Conservation (phyloP, 2,888 invertebrate genomes). For the Eupithecia exiguata region DNA sequence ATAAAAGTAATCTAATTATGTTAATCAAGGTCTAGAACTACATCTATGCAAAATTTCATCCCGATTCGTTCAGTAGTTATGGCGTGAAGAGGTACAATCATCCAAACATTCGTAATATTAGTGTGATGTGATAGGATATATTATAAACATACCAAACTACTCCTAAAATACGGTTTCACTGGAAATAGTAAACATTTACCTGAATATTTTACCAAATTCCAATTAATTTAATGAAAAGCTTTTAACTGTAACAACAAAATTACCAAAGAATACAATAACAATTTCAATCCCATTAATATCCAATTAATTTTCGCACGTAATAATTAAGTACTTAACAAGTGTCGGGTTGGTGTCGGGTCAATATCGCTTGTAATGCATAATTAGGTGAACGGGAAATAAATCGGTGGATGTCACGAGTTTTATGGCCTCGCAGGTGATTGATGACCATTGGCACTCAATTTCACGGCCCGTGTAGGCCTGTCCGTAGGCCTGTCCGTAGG, state of each 20-base stretch:
- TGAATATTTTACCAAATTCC: neutral
- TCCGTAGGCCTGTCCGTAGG: neutral
- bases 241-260: neutral
- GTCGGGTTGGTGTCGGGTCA: conserved; percentile 15
- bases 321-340: conserved; percentile 1
- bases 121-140: too few relatives aligned
- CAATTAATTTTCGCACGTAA: neutral
- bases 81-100: too few relatives aligned
- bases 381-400: conserved; percentile 29
- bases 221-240: neutral
- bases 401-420: conserved; percentile 23
- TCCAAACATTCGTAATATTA: too few relatives aligned
- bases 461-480: conserved; percentile 11
- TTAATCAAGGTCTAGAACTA: too few relatives aligned
- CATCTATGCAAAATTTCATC: too few relatives aligned
- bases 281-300: neutral
- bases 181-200: neutral
- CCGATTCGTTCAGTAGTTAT: too few relatives aligned
- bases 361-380: conserved; percentile 32
- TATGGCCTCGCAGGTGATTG: conserved; percentile 20
- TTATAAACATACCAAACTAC: too few relatives aligned
- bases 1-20: too few relatives aligned
- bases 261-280: neutral
- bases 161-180: neutral
- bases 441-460: conserved; percentile 20